phyloP scores from a whole-genome alignment of 2,888 invertebrate species.

The Hartigia nigra region DNA sequence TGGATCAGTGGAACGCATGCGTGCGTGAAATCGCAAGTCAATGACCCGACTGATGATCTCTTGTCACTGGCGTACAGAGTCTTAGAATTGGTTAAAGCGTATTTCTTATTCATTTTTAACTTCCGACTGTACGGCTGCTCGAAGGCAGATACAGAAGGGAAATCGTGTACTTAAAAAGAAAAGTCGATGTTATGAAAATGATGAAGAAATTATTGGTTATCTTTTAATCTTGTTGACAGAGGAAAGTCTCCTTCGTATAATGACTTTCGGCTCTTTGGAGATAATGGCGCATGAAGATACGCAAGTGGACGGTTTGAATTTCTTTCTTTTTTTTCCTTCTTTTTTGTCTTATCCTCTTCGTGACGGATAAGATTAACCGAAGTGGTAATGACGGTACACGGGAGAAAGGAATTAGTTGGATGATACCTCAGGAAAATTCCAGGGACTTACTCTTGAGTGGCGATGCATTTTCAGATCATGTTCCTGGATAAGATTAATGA shows the following conservation, averaged over 20 bases:
- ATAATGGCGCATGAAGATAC: not conserved
- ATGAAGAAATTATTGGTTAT: not conserved
- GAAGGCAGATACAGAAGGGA: not conserved
- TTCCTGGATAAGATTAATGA: not conserved
- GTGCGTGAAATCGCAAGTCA: conserved; percentile 62
- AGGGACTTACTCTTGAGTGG: not conserved
- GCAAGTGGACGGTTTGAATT: not conserved
- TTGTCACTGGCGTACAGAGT: conserved; percentile 17
- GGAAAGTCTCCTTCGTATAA: not conserved
- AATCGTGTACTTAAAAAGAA: not conserved
- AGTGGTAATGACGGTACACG: not conserved
- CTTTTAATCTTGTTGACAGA: not conserved
- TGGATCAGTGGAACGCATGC: conserved; percentile 60
- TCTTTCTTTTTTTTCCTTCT: not conserved
- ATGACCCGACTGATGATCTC: conserved; percentile 53
- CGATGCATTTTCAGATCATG: not conserved
- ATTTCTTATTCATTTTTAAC: not conserved
- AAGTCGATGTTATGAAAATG: not conserved
- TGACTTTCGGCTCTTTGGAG: not conserved
- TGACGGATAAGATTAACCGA: not conserved
- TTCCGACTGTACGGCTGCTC: not conserved
- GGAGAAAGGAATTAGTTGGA: not conserved
- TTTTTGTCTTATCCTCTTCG: not conserved
- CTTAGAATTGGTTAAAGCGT: not conserved
- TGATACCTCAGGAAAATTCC: not conserved